Base-by-base conservation (phyloP, 2,113 vertebrate genomes). In the Channa maculata region DNA sequence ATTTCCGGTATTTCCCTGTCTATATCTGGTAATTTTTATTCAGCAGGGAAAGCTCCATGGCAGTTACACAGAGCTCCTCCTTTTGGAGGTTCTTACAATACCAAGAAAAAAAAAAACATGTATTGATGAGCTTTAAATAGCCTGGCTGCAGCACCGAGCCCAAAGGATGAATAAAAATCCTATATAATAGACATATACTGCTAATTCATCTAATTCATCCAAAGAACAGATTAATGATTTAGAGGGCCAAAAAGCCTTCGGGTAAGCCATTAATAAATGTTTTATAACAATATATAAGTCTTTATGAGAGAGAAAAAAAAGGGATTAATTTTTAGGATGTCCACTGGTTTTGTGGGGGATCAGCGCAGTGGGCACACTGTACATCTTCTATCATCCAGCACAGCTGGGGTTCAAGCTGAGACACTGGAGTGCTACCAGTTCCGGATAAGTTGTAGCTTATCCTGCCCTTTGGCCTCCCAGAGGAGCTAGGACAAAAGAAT, bases 61-160 rank as follows among this genome's bases (percentile, higher is more conserved):
- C 68, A 58, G 69, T 80, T 62, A 24, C 1, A 59, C 36, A 57
- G 64, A 85, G 71, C 85, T 82, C 89, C 89, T 86, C 87, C 87
- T 89, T 53, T 73, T 67, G 24, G 71, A 88, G 74, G 37, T 83
- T 80, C 64, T 71, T 36, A 65, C 73, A 75, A 44, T 75, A 65
- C 43, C 33, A 39, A 71, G 44, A 48, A 52, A 78, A 36, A 55
- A 70, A 65, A 78, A 48, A 75, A 65, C 39, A 44, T 75, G 51
- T 65, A 74, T 66, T 82, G 75, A 83, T 71, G 65, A 39, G 43
- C 69, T 87, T 86, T 84, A 88, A 91, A 89, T 85, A 88, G 77
- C 65, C 44, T 45, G 38, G 57, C 53, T 71, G 70, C 77, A 71
- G 67, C 46, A 60, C 48, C 14, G 39, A 55, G 39, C 62, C 38